These are phyloP conservation scores for Lithophane socia DNA, from an alignment of 2,888 invertebrate genomes.

Conservation along the genomic window DNA sequence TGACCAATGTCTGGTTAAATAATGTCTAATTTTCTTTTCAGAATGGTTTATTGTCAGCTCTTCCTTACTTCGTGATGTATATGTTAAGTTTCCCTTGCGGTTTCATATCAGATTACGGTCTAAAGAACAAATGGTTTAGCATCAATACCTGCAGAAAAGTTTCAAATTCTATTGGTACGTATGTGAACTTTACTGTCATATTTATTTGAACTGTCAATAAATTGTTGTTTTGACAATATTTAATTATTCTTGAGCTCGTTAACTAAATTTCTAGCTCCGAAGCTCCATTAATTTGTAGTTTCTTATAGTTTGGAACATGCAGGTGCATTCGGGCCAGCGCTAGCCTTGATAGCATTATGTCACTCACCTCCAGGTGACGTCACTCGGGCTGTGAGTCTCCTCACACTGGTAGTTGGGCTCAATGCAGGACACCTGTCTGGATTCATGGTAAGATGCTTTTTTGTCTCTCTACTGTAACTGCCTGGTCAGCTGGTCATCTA, in stretches of 20 bases:
- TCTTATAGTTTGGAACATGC: constrained; percentile 49
- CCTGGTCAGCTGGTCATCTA: background rate
- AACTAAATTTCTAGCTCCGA: no score
- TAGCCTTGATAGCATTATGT: constrained; percentile 91
- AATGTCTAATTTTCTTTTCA: constrained; percentile 66
- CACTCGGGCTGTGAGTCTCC: constrained; percentile 90
- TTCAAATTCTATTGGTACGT: constrained; percentile 80
- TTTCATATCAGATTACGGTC: constrained; percentile 89
- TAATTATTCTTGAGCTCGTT: constrained; percentile 2
- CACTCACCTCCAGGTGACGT: constrained; percentile 87
- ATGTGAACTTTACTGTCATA: background rate
- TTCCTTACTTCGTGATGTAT: constrained; percentile 94
- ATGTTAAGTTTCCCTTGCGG: constrained; percentile 86
- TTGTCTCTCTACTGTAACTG: background rate
- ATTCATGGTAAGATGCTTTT: constrained; percentile 88
- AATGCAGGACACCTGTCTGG: constrained; percentile 94
- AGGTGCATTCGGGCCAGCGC: constrained; percentile 92
- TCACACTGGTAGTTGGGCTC: constrained; percentile 93
- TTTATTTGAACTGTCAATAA: constrained; percentile 1
- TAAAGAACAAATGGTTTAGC: constrained; percentile 88
- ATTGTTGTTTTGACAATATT: background rate
- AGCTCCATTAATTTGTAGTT: constrained; percentile 3
- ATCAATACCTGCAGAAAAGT: constrained; percentile 86
- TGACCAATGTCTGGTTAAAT: background rate
- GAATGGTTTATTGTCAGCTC: constrained; percentile 92